A percentile compares a stretch with the other conserved stretches of the same genome.
Evolutionary conservation across 2,113 vertebrate genomes (phyloP).

Genomic region (Columba janthina): DNA sequence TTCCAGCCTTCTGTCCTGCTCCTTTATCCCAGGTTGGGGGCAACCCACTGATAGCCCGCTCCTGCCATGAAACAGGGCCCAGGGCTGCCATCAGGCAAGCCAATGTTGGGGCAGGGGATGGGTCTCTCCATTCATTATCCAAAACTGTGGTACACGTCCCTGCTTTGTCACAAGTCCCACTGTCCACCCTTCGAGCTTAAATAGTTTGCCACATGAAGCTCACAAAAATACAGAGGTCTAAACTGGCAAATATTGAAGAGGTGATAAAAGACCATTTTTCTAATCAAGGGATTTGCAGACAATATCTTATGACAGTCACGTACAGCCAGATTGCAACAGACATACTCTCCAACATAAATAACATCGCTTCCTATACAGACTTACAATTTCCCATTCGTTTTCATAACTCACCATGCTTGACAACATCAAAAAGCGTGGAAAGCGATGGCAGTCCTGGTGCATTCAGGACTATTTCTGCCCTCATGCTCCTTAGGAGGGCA

Average conservation of each 20-base stretch:
- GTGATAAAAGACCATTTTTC: neutral
- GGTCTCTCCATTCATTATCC: neutral
- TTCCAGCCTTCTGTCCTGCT: neutral
- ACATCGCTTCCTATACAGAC: neutral
- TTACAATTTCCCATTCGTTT: neutral
- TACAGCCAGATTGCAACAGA: neutral
- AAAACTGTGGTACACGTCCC: neutral
- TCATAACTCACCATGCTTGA: neutral
- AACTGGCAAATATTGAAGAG: neutral
- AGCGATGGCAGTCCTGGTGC: neutral
- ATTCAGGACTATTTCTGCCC: neutral
- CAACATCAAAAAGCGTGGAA: neutral
- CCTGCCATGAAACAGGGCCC: neutral
- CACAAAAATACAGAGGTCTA: neutral
- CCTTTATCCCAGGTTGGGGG: neutral
- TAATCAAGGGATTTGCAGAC: neutral
- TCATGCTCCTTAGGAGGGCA: neutral
- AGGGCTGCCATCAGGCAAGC: neutral
- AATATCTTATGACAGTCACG: neutral
- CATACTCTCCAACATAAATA: neutral
- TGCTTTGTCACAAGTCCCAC: neutral
- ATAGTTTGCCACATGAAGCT: neutral
- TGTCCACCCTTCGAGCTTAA: neutral
- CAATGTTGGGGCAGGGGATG: fast-evolving
- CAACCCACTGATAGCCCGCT: neutral